phyloP scores from a whole-genome alignment of 2,113 vertebrate species.

The Athene noctua region DNA sequence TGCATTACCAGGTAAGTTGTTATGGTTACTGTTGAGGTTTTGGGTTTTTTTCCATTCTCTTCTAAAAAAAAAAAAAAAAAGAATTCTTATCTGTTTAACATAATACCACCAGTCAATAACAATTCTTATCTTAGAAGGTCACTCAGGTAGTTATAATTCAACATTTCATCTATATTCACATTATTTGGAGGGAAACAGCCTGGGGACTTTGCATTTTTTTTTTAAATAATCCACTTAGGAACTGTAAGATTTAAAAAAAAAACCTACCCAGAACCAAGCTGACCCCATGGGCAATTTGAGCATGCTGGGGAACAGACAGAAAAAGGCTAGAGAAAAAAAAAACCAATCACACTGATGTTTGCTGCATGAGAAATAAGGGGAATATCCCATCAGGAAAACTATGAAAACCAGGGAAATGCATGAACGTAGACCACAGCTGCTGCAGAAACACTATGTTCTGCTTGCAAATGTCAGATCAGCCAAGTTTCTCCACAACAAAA shows the following conservation, averaged over 20 bases:
- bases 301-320: background rate
- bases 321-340: background rate
- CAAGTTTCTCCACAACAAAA: background rate
- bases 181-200: constrained; percentile 55
- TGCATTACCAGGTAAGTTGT: background rate
- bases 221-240: background rate
- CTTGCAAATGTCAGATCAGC: background rate
- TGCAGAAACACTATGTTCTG: background rate
- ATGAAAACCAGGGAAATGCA: background rate
- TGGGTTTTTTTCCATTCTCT: background rate
- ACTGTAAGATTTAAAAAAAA: background rate
- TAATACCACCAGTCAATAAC: constrained; percentile 22
- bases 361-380: background rate
- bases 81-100: constrained; percentile 60
- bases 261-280: background rate
- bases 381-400: background rate
- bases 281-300: background rate
- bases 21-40: background rate
- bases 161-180: background rate
- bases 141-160: constrained; percentile 44
- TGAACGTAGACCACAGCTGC: background rate
- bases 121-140: constrained; percentile 60
- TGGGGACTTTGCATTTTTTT: background rate
- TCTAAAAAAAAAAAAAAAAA: background rate
- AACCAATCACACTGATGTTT: background rate